Base-by-base conservation (phyloP, 2,113 vertebrate species). In the Alethe castanea region DNA sequence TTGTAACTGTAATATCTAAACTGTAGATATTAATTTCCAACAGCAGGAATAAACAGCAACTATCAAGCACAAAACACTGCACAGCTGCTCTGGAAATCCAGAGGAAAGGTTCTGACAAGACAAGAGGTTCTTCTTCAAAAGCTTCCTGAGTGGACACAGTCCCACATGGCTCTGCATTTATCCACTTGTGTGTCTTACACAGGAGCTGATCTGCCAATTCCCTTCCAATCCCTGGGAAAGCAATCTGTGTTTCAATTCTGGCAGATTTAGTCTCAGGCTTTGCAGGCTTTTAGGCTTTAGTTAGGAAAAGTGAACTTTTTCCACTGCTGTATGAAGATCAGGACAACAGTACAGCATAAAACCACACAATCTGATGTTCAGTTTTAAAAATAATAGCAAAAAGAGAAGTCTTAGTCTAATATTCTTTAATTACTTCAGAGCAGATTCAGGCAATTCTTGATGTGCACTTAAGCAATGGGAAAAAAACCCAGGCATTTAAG, bases 1-100 rank as follows among this genome's bases (percentile, higher is more conserved):
- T 23, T 47, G 47, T 23, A 47, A 47, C 44, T 44, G 44, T 44
- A 44, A 23, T 47, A 47, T 47, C 44, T 47, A 45, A 94, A 86
- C 14, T 48, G 31, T 5, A 77, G 59, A 48, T 53, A 48, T 1
- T 61, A 1, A 59, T 40, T 38, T 71, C 40, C 19, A 82, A 28
- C 42, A 64, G 44, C 65, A 74, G 47, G 56, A 89, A 70, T 9
- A 35, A 89, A 59, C 22, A 74, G 56, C 22, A 52, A 78, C 47
- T 47, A 50, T 11, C 57, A 62, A 87, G 65, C 38, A 72, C 65
- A 62, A 73, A 80, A 18, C 47, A 48, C 0, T 61, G 69, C 61
- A 66, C 47, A 85, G 87, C 78, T 78, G 69, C 61, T 66, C 53
- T 87, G 69, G 72, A 86, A 86, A 83, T 42, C 20, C 73, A 59